Evolutionary conservation across 2,113 vertebrate species (phyloP).

Genomic region (Hepsetus odoe): DNA sequence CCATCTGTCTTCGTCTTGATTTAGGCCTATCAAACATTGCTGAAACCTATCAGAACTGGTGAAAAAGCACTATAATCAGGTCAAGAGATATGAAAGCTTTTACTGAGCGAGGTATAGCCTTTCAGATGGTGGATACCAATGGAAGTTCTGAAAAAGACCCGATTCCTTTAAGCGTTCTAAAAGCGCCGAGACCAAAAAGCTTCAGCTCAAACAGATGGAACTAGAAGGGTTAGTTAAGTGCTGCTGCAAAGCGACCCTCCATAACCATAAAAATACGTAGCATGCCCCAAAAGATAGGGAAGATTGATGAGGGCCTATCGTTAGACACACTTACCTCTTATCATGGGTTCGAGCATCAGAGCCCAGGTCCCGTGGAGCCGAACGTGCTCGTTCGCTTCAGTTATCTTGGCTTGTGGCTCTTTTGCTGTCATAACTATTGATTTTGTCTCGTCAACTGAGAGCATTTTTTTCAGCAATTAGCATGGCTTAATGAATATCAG

Average conservation of each 20-base stretch:
- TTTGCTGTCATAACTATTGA: conserved; percentile 62
- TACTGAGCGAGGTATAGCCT: no score
- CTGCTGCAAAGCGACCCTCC: neutral
- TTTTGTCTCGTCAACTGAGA: conserved; percentile 61
- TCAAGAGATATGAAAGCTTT: no score
- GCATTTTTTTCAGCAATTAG: conserved; percentile 50
- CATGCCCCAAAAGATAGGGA: conserved; percentile 35
- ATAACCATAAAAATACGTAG: conserved; percentile 5
- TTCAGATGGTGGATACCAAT: no score
- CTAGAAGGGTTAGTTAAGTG: conserved; percentile 1
- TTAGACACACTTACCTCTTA: conserved; percentile 25
- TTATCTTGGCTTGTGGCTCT: conserved; percentile 37
- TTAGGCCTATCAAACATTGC: neutral
- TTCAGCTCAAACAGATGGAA: conserved; percentile 28
- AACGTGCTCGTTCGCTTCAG: conserved; percentile 22
- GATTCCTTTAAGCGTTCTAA: neutral
- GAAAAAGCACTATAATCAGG: no score
- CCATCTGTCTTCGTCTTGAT: no score
- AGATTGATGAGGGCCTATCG: conserved; percentile 39
- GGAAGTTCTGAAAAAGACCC: no score
- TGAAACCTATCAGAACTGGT: no score
- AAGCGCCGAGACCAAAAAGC: neutral
- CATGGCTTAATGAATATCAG: conserved; percentile 47
- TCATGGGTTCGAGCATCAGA: conserved; percentile 24
- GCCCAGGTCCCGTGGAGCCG: neutral